Evolutionary conservation across 2,888 invertebrate species (phyloP).

Genomic region (Leptogaster cylindrica): DNA sequence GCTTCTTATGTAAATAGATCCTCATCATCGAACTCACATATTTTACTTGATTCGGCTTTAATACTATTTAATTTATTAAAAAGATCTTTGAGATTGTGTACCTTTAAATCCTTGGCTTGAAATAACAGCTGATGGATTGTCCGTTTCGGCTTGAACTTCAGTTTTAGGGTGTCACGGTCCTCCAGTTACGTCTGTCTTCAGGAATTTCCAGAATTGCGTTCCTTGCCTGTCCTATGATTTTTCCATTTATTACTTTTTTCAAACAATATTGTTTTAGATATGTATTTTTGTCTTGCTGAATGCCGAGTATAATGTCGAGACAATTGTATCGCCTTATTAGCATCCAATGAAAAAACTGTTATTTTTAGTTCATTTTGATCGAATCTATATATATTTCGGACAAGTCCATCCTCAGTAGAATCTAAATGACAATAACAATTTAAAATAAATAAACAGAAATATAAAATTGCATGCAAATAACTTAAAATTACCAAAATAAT

Average conservation of each 20-base stretch:
- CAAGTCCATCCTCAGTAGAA: too few species aligned
- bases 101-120: constrained; percentile 30
- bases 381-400: too few species aligned
- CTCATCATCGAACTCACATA: constrained; percentile 29
- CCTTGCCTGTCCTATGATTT: constrained; percentile 39
- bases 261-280: constrained; percentile 20
- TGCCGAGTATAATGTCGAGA: too few species aligned
- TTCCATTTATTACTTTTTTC: constrained; percentile 23
- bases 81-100: constrained; percentile 25
- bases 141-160: constrained; percentile 11
- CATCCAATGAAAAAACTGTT: too few species aligned
- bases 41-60: constrained; percentile 13
- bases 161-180: not conserved
- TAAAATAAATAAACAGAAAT: too few species aligned
- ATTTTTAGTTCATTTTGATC: too few species aligned
- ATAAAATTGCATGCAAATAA: too few species aligned
- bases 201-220: constrained; percentile 34
- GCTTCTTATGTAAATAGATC: constrained; percentile 29
- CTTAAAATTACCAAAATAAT: too few species aligned
- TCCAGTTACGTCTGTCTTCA: constrained; percentile 24
- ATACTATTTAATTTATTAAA: constrained; percentile 33
- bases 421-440: too few species aligned
- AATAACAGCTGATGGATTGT: constrained; percentile 15
- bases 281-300: constrained; percentile 6
- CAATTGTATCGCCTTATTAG: too few species aligned